Percentiles rank a stretch among this genome's conserved stretches.
phyloP scores from a whole-genome alignment of 92 coral and sea anemone genomes.

The Paragorgia papillata region DNA sequence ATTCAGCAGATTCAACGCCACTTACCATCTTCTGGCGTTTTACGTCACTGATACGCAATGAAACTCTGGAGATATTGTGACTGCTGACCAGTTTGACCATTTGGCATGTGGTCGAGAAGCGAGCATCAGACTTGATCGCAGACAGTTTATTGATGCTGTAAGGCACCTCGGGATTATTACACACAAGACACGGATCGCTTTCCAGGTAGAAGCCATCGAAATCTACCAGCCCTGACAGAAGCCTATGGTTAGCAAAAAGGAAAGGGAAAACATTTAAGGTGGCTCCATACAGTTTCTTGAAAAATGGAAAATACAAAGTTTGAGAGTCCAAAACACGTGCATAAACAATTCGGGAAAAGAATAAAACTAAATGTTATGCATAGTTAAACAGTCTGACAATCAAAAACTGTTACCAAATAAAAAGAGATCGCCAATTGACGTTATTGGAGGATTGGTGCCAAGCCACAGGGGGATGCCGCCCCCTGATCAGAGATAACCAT shows the following conservation, averaged over 20 bases:
- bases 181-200: slow-evolving; percentile 97
- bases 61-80: slow-evolving; percentile 91
- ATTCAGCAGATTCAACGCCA: not conserved
- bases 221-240: slow-evolving; percentile 95
- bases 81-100: slow-evolving; percentile 93
- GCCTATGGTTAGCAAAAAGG: slow-evolving; percentile 46
- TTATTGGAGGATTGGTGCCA: too few relatives aligned
- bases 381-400: too few relatives aligned
- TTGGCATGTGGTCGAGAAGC: slow-evolving; percentile 96
- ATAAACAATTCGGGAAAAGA: too few relatives aligned
- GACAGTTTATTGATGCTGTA: slow-evolving; percentile 90
- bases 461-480: too few relatives aligned
- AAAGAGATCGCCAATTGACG: too few relatives aligned
- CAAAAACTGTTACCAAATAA: too few relatives aligned
- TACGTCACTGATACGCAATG: slow-evolving; percentile 93
- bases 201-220: slow-evolving; percentile 98
- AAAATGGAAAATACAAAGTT: too few relatives aligned
- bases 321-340: too few relatives aligned
- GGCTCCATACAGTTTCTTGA: too few relatives aligned
- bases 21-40: slow-evolving; percentile 98
- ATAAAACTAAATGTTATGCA: too few relatives aligned
- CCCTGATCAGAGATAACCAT: too few relatives aligned
- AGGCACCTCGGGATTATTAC: slow-evolving; percentile 97
- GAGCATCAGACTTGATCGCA: slow-evolving; percentile 88
- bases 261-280: too few relatives aligned